These are phyloP conservation scores for Drosophila bunnanda DNA, from an alignment of 2,888 invertebrate species.

Conservation along the genomic window DNA sequence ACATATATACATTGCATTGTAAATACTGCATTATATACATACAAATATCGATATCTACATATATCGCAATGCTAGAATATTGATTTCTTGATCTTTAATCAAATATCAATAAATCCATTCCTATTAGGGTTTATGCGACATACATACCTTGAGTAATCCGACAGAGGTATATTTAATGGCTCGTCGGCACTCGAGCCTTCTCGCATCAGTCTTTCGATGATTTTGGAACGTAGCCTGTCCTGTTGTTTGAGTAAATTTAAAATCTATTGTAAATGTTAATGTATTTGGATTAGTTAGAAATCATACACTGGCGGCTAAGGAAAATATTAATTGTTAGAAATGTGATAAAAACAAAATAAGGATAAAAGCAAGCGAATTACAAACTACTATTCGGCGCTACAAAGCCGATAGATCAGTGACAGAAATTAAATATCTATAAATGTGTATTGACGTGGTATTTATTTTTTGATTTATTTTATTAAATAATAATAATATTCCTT, in stretches of 20 bases:
- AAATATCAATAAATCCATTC: not conserved
- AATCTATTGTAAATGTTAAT: constrained; percentile 80
- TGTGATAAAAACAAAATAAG: not conserved
- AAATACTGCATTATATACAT: too few species aligned
- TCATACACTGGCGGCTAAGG: constrained; percentile 36
- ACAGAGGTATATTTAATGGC: constrained; percentile 93
- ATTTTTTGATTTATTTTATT: constrained; percentile 21
- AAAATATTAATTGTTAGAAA: constrained; percentile 20
- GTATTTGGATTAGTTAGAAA: constrained; percentile 59
- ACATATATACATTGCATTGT: too few species aligned
- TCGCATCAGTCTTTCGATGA: constrained; percentile 90
- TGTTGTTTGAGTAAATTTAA: constrained; percentile 84
- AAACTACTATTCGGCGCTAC: not conserved
- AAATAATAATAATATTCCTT: constrained; percentile 22
- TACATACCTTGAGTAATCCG: constrained; percentile 93
- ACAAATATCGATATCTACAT: not conserved
- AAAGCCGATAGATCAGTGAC: constrained; percentile 6
- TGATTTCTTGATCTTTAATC: too few species aligned
- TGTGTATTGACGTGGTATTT: constrained; percentile 10
- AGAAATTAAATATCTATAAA: not conserved
- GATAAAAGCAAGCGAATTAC: constrained; percentile 2
- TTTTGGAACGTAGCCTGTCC: constrained; percentile 92
- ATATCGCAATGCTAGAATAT: not conserved
- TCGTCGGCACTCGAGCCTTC: constrained; percentile 95
- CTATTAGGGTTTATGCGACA: not conserved